These are phyloP conservation scores for Coracias cyanogaster DNA, from an alignment of 2,797 vertebrate genomes.

Conservation along the genomic window DNA sequence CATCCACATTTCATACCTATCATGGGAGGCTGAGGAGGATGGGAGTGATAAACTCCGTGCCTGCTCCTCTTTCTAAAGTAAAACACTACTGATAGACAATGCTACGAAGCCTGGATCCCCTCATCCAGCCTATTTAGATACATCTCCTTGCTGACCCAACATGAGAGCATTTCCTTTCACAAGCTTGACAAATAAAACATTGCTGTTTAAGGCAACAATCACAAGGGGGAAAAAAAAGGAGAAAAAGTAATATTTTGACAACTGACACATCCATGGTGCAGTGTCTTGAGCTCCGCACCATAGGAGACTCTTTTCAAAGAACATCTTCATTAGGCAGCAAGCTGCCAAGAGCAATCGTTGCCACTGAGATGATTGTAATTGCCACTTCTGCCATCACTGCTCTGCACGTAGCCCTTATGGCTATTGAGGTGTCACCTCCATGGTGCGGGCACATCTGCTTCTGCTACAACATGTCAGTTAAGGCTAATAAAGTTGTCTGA, in stretches of 20 bases:
- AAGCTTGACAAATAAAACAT: neutral
- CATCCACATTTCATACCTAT: neutral
- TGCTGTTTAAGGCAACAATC: neutral
- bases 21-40: neutral
- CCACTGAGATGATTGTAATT: neutral
- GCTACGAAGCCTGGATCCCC: neutral
- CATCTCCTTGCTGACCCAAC: neutral
- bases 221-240: neutral
- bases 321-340: neutral
- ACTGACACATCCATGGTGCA: neutral
- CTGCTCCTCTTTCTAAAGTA: neutral
- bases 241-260: neutral
- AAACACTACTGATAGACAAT: neutral
- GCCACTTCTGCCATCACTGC: neutral
- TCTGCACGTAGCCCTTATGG: fast-evolving
- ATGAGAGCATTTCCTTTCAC: neutral
- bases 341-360: neutral
- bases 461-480: fast-evolving
- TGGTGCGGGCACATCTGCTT: fast-evolving
- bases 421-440: neutral
- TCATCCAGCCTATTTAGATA: neutral
- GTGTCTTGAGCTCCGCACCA: neutral
- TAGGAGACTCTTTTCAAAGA: neutral
- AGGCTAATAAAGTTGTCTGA: neutral
- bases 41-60: neutral